Evolutionary conservation across 1,140 invertebrate species (phyloP).

Genomic region (Eumaeus atala): DNA sequence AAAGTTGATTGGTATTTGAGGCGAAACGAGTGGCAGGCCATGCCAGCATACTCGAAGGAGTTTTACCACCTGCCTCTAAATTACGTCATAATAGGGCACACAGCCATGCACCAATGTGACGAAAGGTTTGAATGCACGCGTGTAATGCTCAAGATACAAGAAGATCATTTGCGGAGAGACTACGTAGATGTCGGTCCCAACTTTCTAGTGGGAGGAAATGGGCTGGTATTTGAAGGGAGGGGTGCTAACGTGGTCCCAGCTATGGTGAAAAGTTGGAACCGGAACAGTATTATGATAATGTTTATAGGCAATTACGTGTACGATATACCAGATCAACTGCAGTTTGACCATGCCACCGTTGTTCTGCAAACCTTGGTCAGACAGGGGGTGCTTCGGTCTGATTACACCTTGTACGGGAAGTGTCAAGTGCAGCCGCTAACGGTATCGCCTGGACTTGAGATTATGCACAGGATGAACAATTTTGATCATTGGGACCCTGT

Average conservation of each 20-base stretch:
- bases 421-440: conserved; percentile 37
- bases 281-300: conserved; percentile 40
- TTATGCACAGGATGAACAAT: conserved; percentile 32
- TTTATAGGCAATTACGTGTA: conserved; percentile 45
- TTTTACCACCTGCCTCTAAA: conserved; percentile 38
- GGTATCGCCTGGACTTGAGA: conserved; percentile 35
- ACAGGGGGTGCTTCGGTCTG: conserved; percentile 25
- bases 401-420: conserved; percentile 39
- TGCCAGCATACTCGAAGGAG: conserved; percentile 33
- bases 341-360: conserved; percentile 39
- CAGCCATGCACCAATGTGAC: conserved; percentile 36
- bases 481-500: conserved; percentile 38
- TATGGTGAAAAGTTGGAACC: conserved; percentile 40
- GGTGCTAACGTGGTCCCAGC: conserved; percentile 41
- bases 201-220: conserved; percentile 49
- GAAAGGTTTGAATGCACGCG: conserved; percentile 42
- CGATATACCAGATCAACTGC: conserved; percentile 24
- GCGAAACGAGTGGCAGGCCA: conserved; percentile 53
- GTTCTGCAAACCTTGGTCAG: conserved; percentile 36
- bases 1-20: conserved; percentile 53
- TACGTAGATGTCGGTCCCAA: conserved; percentile 54
- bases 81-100: conserved; percentile 52
- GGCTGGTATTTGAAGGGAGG: conserved; percentile 50
- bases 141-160: conserved; percentile 42
- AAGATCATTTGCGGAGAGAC: conserved; percentile 35